phyloP scores from a whole-genome alignment of 1,140 invertebrate genomes.

The Ericerus pela region DNA sequence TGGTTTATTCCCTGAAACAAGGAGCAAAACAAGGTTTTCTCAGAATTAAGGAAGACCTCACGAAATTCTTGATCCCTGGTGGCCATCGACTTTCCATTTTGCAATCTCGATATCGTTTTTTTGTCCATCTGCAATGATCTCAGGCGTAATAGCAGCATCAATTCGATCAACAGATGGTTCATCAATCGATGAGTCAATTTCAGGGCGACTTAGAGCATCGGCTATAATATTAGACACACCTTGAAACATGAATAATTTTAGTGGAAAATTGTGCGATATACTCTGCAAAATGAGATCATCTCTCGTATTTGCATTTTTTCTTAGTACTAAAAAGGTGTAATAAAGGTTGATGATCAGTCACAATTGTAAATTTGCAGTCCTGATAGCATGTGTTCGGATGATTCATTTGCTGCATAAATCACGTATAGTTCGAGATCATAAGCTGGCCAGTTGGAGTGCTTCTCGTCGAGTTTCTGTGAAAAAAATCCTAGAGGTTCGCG shows the following conservation, averaged over 20 bases:
- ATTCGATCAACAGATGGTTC: too few relatives aligned
- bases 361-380: conserved; percentile 23
- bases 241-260: neutral
- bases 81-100: neutral
- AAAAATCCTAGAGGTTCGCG: conserved; percentile 31
- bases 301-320: conserved; percentile 26
- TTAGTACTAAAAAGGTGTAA: conserved; percentile 21
- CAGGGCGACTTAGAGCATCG: neutral
- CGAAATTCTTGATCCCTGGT: neutral
- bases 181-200: too few relatives aligned
- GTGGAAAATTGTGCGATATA: conserved; percentile 22
- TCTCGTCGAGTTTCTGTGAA: conserved; percentile 27
- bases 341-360: conserved; percentile 28
- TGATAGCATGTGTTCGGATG: conserved; percentile 27
- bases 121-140: neutral
- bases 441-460: conserved; percentile 28
- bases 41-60: neutral
- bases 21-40: neutral
- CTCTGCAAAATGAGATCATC: conserved; percentile 25
- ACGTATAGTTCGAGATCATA: conserved; percentile 31
- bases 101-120: neutral
- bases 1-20: neutral
- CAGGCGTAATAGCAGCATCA: neutral
- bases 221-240: neutral
- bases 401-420: conserved; percentile 23